Evolutionary conservation across 2,797 vertebrate species (phyloP), one percentile per base, ranked within the genome.

Genomic region (Danio kyathit): DNA sequence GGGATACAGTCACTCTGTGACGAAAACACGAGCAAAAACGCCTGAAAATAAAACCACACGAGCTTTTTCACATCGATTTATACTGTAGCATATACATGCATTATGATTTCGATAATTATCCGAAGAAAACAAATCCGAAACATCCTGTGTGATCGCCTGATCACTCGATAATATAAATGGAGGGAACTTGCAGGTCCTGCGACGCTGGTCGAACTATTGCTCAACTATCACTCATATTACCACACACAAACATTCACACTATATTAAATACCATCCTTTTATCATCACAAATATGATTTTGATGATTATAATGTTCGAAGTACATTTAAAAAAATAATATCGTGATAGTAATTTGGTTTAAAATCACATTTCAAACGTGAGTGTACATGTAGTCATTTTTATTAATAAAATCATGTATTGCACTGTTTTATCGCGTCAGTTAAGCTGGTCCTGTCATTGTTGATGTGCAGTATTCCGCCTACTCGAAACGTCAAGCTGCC

Each of bases 401-500:
- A 29, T 8, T 2, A 7, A 3, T 1, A 4, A 3, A 12, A 6
- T 13, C 19, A 5, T 57, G 64, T 48, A 10, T 12, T 17, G 3
- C 21, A 13, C 4, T 48, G 43, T 38, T 60, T 1, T 16, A 7
- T 41, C 7, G 29, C 19, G 54, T 17, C 3, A 5, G 12, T 51
- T 60, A 17, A 51, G 16, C 29, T 9, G 40, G 7, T 71, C 19
- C 14, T 78, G 64, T 70, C 74, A 21, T 29, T 71, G 17, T 70
- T 71, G 77, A 63, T 60, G 74, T 76, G 74, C 41, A 29, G 8
- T 48, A 57, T 29, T 29, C 29, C 66, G 57, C 57, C 71, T 76
- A 44, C 43, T 19, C 56, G 51, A 82, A 61, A 76, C 76, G 65
- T 79, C 64, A 54, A 49, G 81, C 78, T 83, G 86, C 82, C 86